phyloP scores from a whole-genome alignment of 2,113 vertebrate species.

The Choloepus hoffmanni region DNA sequence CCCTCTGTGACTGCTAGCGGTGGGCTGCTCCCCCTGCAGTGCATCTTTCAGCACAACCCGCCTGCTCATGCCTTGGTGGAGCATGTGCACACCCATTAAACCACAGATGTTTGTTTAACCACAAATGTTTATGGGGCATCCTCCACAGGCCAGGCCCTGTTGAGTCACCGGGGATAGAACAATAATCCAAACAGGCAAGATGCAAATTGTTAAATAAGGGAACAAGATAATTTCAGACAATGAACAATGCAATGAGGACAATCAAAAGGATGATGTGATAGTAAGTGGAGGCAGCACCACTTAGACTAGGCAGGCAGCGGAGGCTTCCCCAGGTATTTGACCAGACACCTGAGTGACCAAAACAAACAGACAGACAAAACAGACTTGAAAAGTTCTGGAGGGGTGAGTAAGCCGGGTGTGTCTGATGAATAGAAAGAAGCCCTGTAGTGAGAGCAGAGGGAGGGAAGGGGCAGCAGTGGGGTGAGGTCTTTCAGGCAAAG shows the following conservation, averaged over 20 bases:
- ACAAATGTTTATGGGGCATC: background rate
- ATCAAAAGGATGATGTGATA: background rate
- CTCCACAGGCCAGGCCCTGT: background rate
- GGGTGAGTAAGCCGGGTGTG: background rate
- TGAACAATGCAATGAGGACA: background rate
- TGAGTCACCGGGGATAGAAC: background rate
- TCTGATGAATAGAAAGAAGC: background rate
- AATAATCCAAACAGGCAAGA: background rate
- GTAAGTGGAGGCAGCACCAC: accelerated
- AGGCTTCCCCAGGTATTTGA: background rate
- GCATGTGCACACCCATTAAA: background rate
- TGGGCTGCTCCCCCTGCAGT: background rate
- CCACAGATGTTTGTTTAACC: background rate
- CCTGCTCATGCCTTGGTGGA: background rate
- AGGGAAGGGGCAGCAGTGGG: background rate
- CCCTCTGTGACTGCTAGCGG: no score
- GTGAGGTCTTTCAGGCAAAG: background rate
- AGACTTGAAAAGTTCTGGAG: background rate
- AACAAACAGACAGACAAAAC: background rate
- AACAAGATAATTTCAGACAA: background rate
- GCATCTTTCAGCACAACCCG: background rate
- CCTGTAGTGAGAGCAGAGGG: background rate
- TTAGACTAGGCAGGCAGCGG: background rate
- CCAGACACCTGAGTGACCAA: background rate
- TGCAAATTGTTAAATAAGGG: background rate